Base-by-base conservation (phyloP, 2,888 invertebrate species). In the Drosophila rellima region DNA sequence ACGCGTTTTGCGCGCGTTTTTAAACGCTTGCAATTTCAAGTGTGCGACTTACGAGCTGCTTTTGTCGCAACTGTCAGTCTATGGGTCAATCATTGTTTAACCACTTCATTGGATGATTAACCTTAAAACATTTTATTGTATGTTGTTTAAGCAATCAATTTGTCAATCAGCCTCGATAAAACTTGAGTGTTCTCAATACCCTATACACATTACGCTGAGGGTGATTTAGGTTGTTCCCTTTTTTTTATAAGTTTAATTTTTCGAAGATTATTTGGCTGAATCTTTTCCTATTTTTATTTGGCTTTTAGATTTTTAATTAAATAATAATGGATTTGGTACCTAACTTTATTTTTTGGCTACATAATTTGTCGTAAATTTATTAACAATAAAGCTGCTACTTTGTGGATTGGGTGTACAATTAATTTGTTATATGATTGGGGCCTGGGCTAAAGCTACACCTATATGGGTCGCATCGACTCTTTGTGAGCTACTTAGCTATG, bases 101-200 rank as follows among this genome's bases (percentile, higher is more conserved):
- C 37, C 48, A 51, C 47, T 59, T 60, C 37, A 52, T 48, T 69
- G 48, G 52, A 63, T 61, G 74, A 60, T 54, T 64, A 83, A 60
- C 74, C 83, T 79, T 74, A 80, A 69, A 88, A 61, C 64, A 70
- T 60, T 80, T 68, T 63, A 40, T 48, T 54, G 51, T 59, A 47
- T 60, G 15, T 44, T 44, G 15, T 35, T 64, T 47, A 40, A 42
- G 17, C 65, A 72, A 74, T 67, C 67, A 80, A 85, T 86, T 83
- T 88, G 88, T 83, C 88, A 83, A 86, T 88, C 83, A 55, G 42
- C 26, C 17, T 23, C 56, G 31, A 70, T 55, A 23, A 63, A 69
- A 57, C 48, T 56, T 33, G 18, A 37, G n/a, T 35, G 42, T 62
- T 45, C 45, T 45, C n/a, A 15, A 40, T 59, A 72, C 62, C 31